Evolutionary conservation across 2,113 vertebrate genomes (phyloP).

Genomic region (Hydrochoerus hydrochaeris): DNA sequence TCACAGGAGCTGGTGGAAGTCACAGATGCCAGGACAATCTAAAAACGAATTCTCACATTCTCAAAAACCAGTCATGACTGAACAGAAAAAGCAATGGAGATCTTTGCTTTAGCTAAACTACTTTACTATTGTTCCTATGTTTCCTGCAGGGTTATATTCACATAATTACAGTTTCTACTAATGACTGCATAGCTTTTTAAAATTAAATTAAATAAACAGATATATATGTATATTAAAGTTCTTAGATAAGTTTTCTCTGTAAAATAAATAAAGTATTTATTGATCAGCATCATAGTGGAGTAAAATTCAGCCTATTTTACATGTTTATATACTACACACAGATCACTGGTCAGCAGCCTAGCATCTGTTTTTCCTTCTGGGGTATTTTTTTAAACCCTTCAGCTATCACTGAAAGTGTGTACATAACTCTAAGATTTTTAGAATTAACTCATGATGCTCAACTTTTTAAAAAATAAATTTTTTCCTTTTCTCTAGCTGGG

Average conservation of each 20-base stretch:
- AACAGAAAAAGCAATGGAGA: too few species aligned
- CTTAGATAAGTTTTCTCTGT: slow-evolving; percentile 88
- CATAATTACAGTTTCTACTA: slow-evolving; percentile 75
- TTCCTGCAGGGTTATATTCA: slow-evolving; percentile 71
- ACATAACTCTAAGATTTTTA: too few species aligned
- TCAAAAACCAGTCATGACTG: too few species aligned
- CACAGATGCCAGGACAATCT: too few species aligned
- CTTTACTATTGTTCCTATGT: slow-evolving; percentile 69
- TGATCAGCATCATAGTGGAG: slow-evolving; percentile 89
- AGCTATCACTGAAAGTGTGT: too few species aligned
- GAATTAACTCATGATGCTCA: too few species aligned
- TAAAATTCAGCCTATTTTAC: slow-evolving; percentile 74
- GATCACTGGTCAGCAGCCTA: slow-evolving; percentile 78
- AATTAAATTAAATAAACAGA: slow-evolving; percentile 83
- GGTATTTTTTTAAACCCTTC: too few species aligned
- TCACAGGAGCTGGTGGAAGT: not conserved
- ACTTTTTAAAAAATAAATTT: too few species aligned
- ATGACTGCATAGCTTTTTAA: slow-evolving; percentile 86
- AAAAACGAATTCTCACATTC: too few species aligned
- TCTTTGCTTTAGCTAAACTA: slow-evolving; percentile 44
- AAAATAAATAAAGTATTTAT: slow-evolving; percentile 90
- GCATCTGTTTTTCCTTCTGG: slow-evolving; percentile 55
- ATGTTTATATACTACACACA: slow-evolving; percentile 87
- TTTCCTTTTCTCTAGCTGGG: too few species aligned
- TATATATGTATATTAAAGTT: slow-evolving; percentile 89